Conservation (phyloP, 2,888 invertebrate species). For the Trilocha varians region DNA sequence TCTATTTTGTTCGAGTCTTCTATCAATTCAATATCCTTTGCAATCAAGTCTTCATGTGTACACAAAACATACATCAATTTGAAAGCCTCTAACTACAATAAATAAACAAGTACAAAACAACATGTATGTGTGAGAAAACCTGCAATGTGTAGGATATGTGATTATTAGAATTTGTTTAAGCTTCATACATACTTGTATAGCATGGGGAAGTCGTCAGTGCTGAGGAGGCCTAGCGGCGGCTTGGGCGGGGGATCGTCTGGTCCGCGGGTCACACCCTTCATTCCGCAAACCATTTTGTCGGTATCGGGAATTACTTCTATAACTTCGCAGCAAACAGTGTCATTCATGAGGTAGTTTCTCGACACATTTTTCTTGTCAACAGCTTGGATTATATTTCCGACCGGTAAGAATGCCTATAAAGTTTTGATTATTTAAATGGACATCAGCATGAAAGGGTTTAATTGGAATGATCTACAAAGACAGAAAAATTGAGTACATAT, state of each 20-base stretch:
- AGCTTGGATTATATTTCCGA: conserved; percentile 81
- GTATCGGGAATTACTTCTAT: conserved; percentile 89
- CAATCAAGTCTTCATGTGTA: conserved; percentile 22
- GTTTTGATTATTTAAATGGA: no score
- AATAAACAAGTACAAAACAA: conserved; percentile 41
- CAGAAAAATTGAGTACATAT: no score
- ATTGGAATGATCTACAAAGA: no score
- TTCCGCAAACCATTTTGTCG: conserved; percentile 90
- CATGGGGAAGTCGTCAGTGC: conserved; percentile 85
- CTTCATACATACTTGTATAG: conserved; percentile 83
- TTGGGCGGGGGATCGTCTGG: conserved; percentile 80
- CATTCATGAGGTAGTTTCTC: conserved; percentile 85
- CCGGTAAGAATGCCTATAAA: conserved; percentile 77
- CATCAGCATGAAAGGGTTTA: no score
- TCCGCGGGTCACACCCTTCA: conserved; percentile 83
- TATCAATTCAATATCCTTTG: conserved; percentile 30
- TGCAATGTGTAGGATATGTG: conserved; percentile 49
- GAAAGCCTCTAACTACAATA: conserved; percentile 28
- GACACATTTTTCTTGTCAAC: conserved; percentile 86
- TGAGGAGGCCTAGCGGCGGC: conserved; percentile 86
- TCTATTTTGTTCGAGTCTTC: not conserved
- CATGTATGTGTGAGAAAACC: conserved; percentile 36
- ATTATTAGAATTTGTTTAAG: conserved; percentile 8
- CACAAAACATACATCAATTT: not conserved
- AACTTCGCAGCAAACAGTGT: conserved; percentile 90